Evolutionary conservation across 1,140 invertebrate species (phyloP).

Genomic region (Drosophila jambulina): DNA sequence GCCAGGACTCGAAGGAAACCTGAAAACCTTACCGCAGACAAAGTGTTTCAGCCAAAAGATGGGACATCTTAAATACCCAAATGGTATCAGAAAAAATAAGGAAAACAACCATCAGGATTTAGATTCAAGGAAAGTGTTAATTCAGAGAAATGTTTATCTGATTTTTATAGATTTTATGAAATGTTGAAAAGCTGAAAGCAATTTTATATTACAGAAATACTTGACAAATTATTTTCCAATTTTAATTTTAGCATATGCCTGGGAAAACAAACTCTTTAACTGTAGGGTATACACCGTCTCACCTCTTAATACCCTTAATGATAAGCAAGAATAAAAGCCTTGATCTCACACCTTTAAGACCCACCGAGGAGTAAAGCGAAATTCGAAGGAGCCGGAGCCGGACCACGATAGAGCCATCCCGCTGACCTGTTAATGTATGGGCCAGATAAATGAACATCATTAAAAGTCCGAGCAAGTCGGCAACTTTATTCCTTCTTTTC

Average conservation of each 20-base stretch:
- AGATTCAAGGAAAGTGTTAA: too few species aligned
- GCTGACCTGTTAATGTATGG: conserved; percentile 50
- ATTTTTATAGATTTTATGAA: neutral
- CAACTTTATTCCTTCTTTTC: conserved; percentile 27
- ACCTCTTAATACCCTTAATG: conserved; percentile 9
- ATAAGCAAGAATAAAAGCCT: conserved; percentile 8
- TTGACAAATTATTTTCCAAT: too few species aligned
- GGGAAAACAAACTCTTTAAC: neutral
- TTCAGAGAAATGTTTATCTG: neutral
- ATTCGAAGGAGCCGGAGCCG: conserved; percentile 13
- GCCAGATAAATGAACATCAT: conserved; percentile 57
- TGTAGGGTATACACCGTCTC: too few species aligned
- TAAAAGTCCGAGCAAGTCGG: conserved; percentile 52
- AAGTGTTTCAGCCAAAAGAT: conserved; percentile 2
- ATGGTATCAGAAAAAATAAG: neutral
- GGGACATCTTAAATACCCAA: conserved; percentile 13
- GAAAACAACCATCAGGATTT: neutral
- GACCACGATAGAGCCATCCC: conserved; percentile 23
- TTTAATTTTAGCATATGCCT: neutral
- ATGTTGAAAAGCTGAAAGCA: neutral
- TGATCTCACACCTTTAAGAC: conserved; percentile 12
- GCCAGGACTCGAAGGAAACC: neutral
- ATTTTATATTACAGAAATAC: too few species aligned
- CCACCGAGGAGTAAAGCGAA: conserved; percentile 5
- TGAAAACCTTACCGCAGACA: conserved; percentile 4